Base-by-base conservation (phyloP, 2,888 invertebrate species). In the Catocala nupta region DNA sequence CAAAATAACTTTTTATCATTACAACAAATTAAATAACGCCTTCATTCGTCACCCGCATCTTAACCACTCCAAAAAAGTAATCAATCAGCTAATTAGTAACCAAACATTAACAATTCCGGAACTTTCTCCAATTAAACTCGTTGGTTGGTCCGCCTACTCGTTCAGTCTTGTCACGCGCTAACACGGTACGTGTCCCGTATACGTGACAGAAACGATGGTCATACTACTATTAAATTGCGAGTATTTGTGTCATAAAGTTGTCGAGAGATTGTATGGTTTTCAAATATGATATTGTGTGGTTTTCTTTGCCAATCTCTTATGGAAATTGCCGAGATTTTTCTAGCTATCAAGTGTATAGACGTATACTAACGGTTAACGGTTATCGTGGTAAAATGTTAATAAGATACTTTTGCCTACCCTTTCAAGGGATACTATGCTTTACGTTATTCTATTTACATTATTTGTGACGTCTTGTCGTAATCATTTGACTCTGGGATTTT, bases 191-290 rank as follows among this genome's bases (percentile, higher is more conserved):
- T 69, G 68, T 60, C 65, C 55, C 47, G 53, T 47, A 56, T 59
- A 60, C 68, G 63, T 63, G 68, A 60, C 60, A 49, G 57, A 68
- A 57, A 58, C 58, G 51, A 65, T 57, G 65, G 65, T 65, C 54
- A 63, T 54, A 55, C 59, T 57, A 45, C 3, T 42, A 64, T 64
- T 33, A 64, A 55, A 59, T 55, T 51, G 63, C 52, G n/a, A 10
- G 45, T 16, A 62, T 57, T 55, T 12, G 10, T 16, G 16, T 48
- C 36, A 10, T 55, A 48, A 55, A 43, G 16, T 12, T 45, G 50
- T 55, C 45, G 12, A 12, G 33, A 12, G 33, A 45, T 45, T 10
- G 34, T 33, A n/a, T 12, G 44, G 50, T 7, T 50, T 34, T 25
- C 16, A 34, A 39, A 51, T 51, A 0, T 51, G 8, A 39, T 12